phyloP scores from a whole-genome alignment of 1,140 invertebrate species.

The Mercenaria mercenaria region DNA sequence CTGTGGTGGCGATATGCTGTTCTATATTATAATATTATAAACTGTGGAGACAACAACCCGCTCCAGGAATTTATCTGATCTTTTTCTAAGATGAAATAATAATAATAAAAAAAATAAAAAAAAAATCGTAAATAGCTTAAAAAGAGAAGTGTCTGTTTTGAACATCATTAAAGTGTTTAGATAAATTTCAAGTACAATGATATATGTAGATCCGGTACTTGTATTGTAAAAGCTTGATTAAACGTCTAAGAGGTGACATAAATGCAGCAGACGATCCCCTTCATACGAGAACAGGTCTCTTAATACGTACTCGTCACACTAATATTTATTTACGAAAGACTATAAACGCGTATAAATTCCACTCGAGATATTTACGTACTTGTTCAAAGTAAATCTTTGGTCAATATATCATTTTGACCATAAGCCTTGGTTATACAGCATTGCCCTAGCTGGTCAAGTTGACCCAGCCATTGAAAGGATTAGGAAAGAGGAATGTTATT shows the following conservation, averaged over 20 bases:
- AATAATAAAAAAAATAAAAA: too few species aligned
- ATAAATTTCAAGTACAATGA: not conserved
- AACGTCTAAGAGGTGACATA: too few species aligned
- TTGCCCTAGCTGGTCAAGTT: not conserved
- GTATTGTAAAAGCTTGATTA: not conserved
- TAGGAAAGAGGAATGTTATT: not conserved
- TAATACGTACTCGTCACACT: not conserved
- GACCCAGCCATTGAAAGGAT: not conserved
- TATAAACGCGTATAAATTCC: slow-evolving; percentile 22
- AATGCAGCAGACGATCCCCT: too few species aligned
- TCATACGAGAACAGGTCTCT: not conserved
- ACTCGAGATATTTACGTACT: slow-evolving; percentile 1
- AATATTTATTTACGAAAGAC: slow-evolving; percentile 31
- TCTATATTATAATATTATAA: too few species aligned
- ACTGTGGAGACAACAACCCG: too few species aligned
- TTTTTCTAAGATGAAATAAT: too few species aligned
- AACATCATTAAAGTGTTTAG: too few species aligned
- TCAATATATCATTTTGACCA: slow-evolving; percentile 9
- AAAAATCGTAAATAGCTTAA: too few species aligned
- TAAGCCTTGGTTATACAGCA: not conserved
- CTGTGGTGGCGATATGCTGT: too few species aligned
- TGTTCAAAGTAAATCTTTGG: not conserved
- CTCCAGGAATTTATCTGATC: too few species aligned
- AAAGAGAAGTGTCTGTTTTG: too few species aligned
- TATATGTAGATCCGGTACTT: not conserved